Conservation (phyloP, 2,797 vertebrate species). For the Anguilla obscura region DNA sequence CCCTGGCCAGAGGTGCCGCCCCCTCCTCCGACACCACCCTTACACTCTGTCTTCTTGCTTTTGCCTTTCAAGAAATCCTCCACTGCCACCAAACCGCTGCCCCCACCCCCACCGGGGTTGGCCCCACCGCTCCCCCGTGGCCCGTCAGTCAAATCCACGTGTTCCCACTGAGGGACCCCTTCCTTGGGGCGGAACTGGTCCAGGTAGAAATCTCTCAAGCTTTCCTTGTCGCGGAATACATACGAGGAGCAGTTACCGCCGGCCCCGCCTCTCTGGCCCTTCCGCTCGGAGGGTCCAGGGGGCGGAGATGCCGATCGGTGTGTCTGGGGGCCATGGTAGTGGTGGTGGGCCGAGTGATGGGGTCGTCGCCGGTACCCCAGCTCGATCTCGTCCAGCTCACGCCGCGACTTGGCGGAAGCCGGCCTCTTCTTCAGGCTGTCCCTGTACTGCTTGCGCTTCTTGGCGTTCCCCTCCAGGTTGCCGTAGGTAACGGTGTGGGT, state of each 20-base stretch:
- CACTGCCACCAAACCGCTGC: conserved; percentile 82
- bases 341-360: conserved; percentile 80
- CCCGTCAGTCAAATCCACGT: conserved; percentile 80
- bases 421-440: conserved; percentile 89
- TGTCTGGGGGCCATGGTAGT: conserved; percentile 72
- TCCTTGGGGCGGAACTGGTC: conserved; percentile 96
- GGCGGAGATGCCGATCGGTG: conserved; percentile 77
- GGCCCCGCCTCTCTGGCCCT: conserved; percentile 57
- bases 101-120: conserved; percentile 67
- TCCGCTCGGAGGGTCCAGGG: conserved; percentile 76
- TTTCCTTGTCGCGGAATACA: conserved; percentile 93
- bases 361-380: conserved; percentile 87
- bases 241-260: conserved; percentile 74
- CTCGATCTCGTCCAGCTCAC: conserved; percentile 96
- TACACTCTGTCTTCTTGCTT: conserved; percentile 79
- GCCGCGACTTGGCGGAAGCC: conserved; percentile 89
- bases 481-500: conserved; percentile 89
- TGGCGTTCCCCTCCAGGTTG: conserved; percentile 86
- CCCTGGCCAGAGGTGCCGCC: conserved; percentile 59
- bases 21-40: conserved; percentile 69
- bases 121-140: conserved; percentile 69
- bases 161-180: conserved; percentile 93
- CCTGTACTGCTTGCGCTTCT: conserved; percentile 84
- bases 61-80: conserved; percentile 83
- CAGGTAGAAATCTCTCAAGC: conserved; percentile 93